Conservation (phyloP, 92 coral and sea anemone genomes). For the Muricea muricata region DNA sequence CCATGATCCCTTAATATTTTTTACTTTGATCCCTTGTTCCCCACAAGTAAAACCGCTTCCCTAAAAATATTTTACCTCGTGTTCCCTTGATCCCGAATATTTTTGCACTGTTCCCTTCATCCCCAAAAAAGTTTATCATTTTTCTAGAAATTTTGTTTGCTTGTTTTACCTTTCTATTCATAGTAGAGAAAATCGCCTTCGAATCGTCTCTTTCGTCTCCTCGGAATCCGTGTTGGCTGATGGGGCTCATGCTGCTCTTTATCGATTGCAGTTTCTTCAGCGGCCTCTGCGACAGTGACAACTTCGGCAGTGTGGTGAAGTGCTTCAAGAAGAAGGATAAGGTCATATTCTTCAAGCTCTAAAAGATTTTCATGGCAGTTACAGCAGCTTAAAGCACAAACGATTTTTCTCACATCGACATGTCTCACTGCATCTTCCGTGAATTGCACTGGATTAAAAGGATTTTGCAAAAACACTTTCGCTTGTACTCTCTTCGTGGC, state of each 20-base stretch:
- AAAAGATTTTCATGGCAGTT: constrained; percentile 60
- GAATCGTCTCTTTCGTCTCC: constrained; percentile 73
- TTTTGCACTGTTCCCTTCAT: constrained; percentile 51
- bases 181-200: constrained; percentile 69
- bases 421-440: constrained; percentile 68
- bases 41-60: constrained; percentile 43
- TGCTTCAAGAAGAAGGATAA: constrained; percentile 72
- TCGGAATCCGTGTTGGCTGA: constrained; percentile 63
- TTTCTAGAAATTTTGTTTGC: constrained; percentile 46
- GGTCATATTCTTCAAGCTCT: constrained; percentile 65
- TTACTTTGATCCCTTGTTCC: no score
- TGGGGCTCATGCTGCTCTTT: constrained; percentile 59
- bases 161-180: constrained; percentile 54
- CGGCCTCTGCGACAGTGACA: constrained; percentile 69
- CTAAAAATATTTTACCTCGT: constrained; percentile 39
- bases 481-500: constrained; percentile 58
- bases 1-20: no score
- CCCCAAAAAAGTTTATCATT: constrained; percentile 50
- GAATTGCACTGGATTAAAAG: constrained; percentile 70
- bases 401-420: constrained; percentile 67
- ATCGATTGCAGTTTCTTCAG: constrained; percentile 60
- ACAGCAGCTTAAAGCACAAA: constrained; percentile 66
- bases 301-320: constrained; percentile 72
- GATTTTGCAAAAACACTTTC: constrained; percentile 67
- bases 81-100: constrained; percentile 57